Evolutionary conservation across 2,888 invertebrate species (phyloP), one percentile per base, ranked within the genome.

Genomic region (Protophormia terraenovae): DNA sequence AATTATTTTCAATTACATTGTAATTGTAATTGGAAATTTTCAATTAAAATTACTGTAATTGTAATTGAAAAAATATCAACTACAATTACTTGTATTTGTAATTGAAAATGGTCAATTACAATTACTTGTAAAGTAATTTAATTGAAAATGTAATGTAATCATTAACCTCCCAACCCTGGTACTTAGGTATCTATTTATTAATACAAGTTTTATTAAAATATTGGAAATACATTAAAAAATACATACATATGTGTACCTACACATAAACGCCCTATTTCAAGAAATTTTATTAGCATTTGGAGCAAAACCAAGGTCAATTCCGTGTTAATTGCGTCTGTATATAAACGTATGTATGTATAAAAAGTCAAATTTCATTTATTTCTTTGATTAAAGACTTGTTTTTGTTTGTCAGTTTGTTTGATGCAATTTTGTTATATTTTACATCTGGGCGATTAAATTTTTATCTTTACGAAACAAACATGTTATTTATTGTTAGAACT

Each of bases 401-500:
- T n/a, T n/a, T n/a, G n/a, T n/a, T n/a, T n/a, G n/a, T n/a, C 29
- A 16, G n/a, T 32, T 16, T 4, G 8, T 1, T 27, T 50, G 32
- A 50, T 35, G 24, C 67, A 41, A 35, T 24, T 75, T 35, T 19
- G 32, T 41, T 32, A 3, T n/a, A 2, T 66, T 16, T 29, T 66
- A 53, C 24, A 27, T 16, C n/a, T 62, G 32, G 50, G 24, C 24
- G 64, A 35, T 29, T 29, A 35, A 77, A 35, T 7, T 35, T 35
- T 14, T n/a, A 41, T 41, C n/a, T n/a, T 14, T 1, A n/a, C n/a
- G 14, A 14, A 1, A 10, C 14, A 58, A 16, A 50, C 41, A 22
- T 35, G n/a, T 24, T 41, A 64, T 71, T 71, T 72, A 66, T 55
- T 80, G 60, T 35, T 55, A 58, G 35, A 81, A 64, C 60, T 75